phyloP scores from a whole-genome alignment of 2,113 vertebrate genomes.

The Glaucomys volans region DNA sequence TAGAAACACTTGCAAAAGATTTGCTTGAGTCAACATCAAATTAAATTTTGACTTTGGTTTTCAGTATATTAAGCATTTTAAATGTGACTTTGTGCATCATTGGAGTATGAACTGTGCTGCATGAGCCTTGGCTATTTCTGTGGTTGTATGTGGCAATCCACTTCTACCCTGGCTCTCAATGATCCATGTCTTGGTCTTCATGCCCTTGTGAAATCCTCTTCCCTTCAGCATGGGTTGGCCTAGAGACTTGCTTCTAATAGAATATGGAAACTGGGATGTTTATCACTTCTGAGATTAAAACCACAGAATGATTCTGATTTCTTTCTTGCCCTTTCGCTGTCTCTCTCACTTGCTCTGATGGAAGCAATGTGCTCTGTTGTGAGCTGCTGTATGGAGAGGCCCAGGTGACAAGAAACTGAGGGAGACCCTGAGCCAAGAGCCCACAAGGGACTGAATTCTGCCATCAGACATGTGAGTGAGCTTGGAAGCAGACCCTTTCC shows the following conservation, averaged over 20 bases:
- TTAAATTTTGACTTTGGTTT: not conserved
- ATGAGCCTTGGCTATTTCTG: not conserved
- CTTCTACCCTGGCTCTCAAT: not conserved
- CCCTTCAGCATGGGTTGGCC: not conserved
- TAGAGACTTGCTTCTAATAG: not conserved
- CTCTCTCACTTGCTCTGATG: not conserved
- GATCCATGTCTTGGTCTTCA: not conserved
- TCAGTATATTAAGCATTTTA: not conserved
- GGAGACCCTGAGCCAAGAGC: not conserved
- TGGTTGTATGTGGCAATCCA: not conserved
- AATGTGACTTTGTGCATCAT: not conserved
- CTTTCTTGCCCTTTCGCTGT: not conserved
- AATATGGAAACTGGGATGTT: not conserved
- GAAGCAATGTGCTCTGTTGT: not conserved
- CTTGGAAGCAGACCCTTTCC: not conserved
- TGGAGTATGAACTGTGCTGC: not conserved
- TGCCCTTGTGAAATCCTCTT: not conserved
- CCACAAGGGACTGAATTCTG: not conserved
- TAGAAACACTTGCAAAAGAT: not conserved
- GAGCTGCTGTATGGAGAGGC: not conserved
- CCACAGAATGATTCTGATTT: not conserved
- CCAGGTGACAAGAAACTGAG: not conserved
- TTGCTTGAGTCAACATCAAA: not conserved
- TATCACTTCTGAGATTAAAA: not conserved
- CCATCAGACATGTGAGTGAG: too few species aligned